Evolutionary conservation across 2,113 vertebrate species (phyloP), one percentile per base, ranked within the genome.

Genomic region (Chaenocephalus aceratus): DNA sequence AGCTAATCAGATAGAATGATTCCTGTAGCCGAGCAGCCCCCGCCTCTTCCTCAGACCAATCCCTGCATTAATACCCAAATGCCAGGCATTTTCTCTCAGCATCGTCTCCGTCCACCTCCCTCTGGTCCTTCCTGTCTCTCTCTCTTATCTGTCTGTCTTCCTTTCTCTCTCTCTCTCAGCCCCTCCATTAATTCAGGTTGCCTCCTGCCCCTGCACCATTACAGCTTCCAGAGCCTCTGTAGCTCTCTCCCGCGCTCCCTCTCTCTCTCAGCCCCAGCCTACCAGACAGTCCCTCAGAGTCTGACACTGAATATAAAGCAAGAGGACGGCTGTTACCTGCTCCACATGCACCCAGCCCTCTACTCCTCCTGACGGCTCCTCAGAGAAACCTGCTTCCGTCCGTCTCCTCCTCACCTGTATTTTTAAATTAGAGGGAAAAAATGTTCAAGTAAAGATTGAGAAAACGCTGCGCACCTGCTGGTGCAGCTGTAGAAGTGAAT

Each of bases 1-100:
- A 95, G 72, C 92, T 93, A 93, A 95, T 94, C 90, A 94, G 88
- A 90, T 90, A 77, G 91, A 93, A 93, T 93, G 88, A 91, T 94
- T 92, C 85, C 87, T 88, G 88, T 87, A 90, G 86, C 80, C 57
- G 16, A 85, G 64, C 79, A 86, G 83, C 86, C 70, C 67, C 84
- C 82, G 48, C 72, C 80, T 84, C 85, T 67, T 64, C 72, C 83
- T 75, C 82, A 78, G 75, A 83, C 85, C 75, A 61, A 82, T 53
- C 72, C 72, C 85, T 75, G 70, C 83, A 88, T 89, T 88, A 92
- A 83, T 70, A 84, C 70, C 79, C 16, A 68, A 81, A 77, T 58
- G 58, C 53, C 70, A 51, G 82, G 63, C 46, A 49, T 54, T 73
- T 81, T 74, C 68, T 58, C 48, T 58, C 51, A 57, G 45, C 60